phyloP scores from a whole-genome alignment of 1,140 invertebrate species.

The Orussus abietinus region DNA sequence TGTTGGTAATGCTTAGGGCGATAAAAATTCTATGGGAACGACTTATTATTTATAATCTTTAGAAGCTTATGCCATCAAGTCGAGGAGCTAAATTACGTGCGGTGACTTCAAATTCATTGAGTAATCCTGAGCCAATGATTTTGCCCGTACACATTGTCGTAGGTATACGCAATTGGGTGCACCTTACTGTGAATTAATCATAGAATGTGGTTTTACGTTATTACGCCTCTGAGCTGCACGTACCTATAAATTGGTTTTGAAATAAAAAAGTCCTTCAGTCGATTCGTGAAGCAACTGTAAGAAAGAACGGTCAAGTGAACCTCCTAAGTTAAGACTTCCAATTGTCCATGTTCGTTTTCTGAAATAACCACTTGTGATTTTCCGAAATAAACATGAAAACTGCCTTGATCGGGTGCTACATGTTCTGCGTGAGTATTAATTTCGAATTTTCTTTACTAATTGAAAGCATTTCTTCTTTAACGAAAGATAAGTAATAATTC shows the following conservation, averaged over 20 bases:
- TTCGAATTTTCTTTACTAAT: too few species aligned
- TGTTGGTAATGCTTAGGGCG: too few species aligned
- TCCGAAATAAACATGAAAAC: conserved; percentile 14
- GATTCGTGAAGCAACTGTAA: conserved; percentile 1
- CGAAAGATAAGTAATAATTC: too few species aligned
- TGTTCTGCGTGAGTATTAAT: conserved; percentile 35
- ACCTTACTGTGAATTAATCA: conserved; percentile 13
- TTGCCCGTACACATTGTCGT: conserved; percentile 23
- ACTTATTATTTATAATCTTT: too few species aligned
- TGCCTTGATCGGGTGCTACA: conserved; percentile 15
- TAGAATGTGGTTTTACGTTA: conserved; percentile 7
- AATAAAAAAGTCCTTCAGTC: conserved; percentile 24
- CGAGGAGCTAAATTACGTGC: conserved; percentile 28
- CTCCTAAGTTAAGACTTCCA: too few species aligned
- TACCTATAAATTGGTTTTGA: conserved; percentile 34
- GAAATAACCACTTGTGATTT: too few species aligned
- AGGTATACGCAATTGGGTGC: conserved; percentile 23
- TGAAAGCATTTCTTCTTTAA: too few species aligned
- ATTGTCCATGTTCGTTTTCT: too few species aligned
- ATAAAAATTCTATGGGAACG: too few species aligned
- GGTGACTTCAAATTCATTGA: conserved; percentile 22
- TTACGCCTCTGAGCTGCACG: conserved; percentile 24
- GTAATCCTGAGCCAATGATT: conserved; percentile 31
- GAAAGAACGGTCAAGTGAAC: too few species aligned
- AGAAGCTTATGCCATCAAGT: neutral